Conservation (phyloP, 2,797 vertebrate species). For the Naso thynnoides region DNA sequence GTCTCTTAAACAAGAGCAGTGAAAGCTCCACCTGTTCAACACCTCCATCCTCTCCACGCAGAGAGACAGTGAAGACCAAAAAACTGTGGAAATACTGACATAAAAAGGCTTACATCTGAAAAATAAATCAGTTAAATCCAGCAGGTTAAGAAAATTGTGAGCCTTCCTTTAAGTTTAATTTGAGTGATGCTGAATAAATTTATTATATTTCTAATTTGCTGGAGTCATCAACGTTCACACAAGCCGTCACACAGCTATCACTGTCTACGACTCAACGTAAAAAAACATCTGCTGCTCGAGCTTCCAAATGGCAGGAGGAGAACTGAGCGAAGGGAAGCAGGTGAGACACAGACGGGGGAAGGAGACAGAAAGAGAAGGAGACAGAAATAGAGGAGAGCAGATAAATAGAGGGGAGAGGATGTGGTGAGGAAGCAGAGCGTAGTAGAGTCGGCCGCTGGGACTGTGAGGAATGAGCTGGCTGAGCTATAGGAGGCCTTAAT, state of each 20-base stretch:
- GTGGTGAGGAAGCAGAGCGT: conserved; percentile 76
- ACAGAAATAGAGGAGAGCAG: conserved; percentile 69
- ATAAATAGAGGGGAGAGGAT: conserved; percentile 71
- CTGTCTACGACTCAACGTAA: conserved; percentile 26
- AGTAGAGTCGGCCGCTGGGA: conserved; percentile 77
- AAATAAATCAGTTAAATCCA: conserved; percentile 2
- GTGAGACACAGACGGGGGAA: conserved; percentile 58
- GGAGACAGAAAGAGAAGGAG: conserved; percentile 58
- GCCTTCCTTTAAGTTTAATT: conserved; percentile 15
- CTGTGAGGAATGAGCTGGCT: conserved; percentile 80
- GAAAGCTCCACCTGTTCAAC: conserved; percentile 63
- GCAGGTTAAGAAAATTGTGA: conserved; percentile 3
- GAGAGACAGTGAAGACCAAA: conserved; percentile 11
- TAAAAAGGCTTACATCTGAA: no score
- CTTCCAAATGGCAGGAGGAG: conserved; percentile 60
- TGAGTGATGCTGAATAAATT: conserved; percentile 16
- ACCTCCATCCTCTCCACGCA: conserved; percentile 33
- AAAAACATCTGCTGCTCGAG: conserved; percentile 66
- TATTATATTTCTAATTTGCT: conserved; percentile 38
- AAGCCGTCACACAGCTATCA: conserved; percentile 31
- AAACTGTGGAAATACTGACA: conserved; percentile 1
- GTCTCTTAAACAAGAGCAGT: conserved; percentile 47
- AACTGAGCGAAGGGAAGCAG: conserved; percentile 40
- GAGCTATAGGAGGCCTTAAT: conserved; percentile 83
- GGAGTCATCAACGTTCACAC: conserved; percentile 28